Conservation (phyloP, 1,140 invertebrate genomes). For the Drosophila sechellia region DNA sequence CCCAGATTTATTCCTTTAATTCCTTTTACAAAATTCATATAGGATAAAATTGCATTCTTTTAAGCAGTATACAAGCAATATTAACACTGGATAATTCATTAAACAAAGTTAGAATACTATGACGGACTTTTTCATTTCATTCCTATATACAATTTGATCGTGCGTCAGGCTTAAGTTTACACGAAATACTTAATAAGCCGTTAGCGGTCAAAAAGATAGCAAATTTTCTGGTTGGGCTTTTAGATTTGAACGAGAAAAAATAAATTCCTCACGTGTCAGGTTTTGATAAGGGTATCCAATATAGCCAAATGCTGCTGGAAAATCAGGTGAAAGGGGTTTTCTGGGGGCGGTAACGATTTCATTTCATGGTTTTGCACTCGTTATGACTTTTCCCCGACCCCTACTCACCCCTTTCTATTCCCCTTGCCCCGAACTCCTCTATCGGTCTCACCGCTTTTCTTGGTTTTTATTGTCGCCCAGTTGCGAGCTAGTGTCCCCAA, state of each 20-base stretch:
- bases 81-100: too few relatives aligned
- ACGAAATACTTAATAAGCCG: too few relatives aligned
- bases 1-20: neutral
- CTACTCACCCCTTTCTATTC: constrained; percentile 31
- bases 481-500: constrained; percentile 66
- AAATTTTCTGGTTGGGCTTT: neutral
- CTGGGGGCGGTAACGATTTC: constrained; percentile 72
- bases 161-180: too few relatives aligned
- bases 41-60: too few relatives aligned
- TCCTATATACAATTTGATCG: too few relatives aligned
- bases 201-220: too few relatives aligned
- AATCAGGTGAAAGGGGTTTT: constrained; percentile 9
- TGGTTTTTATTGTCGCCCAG: constrained; percentile 78
- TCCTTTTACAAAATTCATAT: neutral
- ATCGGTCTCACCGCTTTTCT: constrained; percentile 43
- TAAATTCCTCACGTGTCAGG: neutral
- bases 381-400: constrained; percentile 72
- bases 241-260: neutral
- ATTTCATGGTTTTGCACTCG: constrained; percentile 83
- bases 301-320: neutral
- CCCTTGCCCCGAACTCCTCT: neutral
- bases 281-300: constrained; percentile 19
- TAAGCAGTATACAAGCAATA: too few relatives aligned
- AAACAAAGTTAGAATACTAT: too few relatives aligned
- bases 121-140: too few relatives aligned